These are phyloP conservation scores for Oenanthe melanoleuca DNA, from an alignment of 2,113 vertebrate species.

Conservation along the genomic window DNA sequence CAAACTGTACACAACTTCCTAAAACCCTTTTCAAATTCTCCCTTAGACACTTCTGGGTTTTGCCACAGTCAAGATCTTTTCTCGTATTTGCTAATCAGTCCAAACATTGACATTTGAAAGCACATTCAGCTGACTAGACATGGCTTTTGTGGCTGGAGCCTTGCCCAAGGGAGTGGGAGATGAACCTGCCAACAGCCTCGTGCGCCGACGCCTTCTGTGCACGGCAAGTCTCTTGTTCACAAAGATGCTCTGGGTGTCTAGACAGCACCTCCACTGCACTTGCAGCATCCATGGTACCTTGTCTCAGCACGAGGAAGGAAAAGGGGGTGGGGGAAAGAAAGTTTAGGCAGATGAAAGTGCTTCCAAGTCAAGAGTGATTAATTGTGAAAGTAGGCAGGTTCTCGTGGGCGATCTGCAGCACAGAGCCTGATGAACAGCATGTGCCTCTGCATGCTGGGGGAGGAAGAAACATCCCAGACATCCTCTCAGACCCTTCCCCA, in stretches of 20 bases:
- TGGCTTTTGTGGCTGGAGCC: slow-evolving; percentile 11
- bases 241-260: slow-evolving; percentile 10
- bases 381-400: slow-evolving; percentile 38
- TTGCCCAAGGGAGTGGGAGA: not conserved
- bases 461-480: not conserved
- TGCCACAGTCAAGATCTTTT: not conserved
- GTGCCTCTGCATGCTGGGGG: not conserved
- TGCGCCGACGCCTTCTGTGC: not conserved
- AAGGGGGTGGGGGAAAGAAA: not conserved
- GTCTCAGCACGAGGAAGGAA: slow-evolving; percentile 3
- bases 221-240: not conserved
- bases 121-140: not conserved
- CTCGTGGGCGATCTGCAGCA: not conserved
- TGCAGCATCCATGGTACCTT: not conserved
- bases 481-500: not conserved
- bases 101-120: slow-evolving; percentile 38
- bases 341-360: not conserved
- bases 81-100: not conserved
- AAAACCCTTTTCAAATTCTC: not conserved
- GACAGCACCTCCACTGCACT: not conserved
- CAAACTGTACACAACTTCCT: not conserved
- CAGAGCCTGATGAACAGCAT: not conserved
- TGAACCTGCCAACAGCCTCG: not conserved
- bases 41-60: not conserved
- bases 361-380: slow-evolving; percentile 43